Conservation (phyloP, 2,888 invertebrate genomes). For the Chymomyza fuscimana region DNA sequence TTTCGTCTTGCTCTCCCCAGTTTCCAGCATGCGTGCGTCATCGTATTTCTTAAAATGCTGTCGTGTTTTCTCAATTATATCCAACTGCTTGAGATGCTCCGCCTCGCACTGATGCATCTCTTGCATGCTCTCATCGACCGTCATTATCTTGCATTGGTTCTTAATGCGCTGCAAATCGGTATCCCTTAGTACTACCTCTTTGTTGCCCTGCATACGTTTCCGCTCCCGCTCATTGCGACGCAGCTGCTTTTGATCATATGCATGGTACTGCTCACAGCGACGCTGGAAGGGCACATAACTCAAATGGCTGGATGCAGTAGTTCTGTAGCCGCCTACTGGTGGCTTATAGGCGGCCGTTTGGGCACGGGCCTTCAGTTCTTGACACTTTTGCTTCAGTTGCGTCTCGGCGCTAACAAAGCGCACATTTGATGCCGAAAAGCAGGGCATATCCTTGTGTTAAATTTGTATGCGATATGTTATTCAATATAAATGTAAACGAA, state of each 20-base stretch:
- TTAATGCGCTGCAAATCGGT: slow-evolving; percentile 83
- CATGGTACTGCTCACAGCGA: slow-evolving; percentile 48
- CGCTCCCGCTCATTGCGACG: slow-evolving; percentile 50
- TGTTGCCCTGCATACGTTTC: slow-evolving; percentile 50
- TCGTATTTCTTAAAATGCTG: slow-evolving; percentile 80
- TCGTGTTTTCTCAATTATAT: slow-evolving; percentile 83
- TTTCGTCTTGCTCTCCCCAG: slow-evolving; percentile 75
- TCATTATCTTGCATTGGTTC: slow-evolving; percentile 82
- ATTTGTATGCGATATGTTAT: background rate
- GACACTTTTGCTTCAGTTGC: slow-evolving; percentile 50
- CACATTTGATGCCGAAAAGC: slow-evolving; percentile 70
- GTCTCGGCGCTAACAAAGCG: slow-evolving; percentile 55
- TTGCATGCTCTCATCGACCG: slow-evolving; percentile 80
- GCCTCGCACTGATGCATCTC: slow-evolving; percentile 79
- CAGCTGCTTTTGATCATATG: slow-evolving; percentile 55
- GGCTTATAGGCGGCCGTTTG: slow-evolving; percentile 60
- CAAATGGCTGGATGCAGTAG: slow-evolving; percentile 43
- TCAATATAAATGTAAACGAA: too few relatives aligned
- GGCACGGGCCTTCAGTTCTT: slow-evolving; percentile 51
- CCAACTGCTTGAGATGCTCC: slow-evolving; percentile 80
- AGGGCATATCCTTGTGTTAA: slow-evolving; percentile 57
- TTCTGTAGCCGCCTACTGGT: slow-evolving; percentile 42
- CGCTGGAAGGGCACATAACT: slow-evolving; percentile 34
- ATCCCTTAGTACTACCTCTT: slow-evolving; percentile 76
- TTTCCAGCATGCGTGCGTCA: slow-evolving; percentile 58